Evolutionary conservation across 2,797 vertebrate genomes (phyloP).

Genomic region (Sebastes elongatus): DNA sequence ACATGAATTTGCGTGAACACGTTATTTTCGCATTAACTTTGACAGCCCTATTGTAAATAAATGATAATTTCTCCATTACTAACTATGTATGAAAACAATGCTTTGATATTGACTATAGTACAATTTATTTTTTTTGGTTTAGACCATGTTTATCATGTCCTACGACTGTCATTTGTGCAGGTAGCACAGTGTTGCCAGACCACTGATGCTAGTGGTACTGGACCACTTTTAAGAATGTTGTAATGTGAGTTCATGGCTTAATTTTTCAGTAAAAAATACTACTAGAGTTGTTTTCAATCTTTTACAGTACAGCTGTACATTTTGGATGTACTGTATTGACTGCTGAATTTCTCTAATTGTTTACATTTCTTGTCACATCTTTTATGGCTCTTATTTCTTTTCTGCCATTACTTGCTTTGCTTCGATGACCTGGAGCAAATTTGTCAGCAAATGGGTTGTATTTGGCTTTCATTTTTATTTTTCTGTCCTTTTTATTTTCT

Average conservation of each 20-base stretch:
- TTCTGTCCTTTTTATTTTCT: not conserved
- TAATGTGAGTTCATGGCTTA: not conserved
- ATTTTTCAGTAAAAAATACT: not conserved
- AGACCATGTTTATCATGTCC: not conserved
- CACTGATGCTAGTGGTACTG: not conserved
- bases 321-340: not conserved
- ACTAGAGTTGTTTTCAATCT: not conserved
- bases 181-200: not conserved
- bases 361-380: not conserved
- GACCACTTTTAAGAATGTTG: not conserved
- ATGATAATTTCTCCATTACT: constrained; percentile 15
- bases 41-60: constrained; percentile 17
- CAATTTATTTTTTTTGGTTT: no score
- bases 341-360: not conserved
- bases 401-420: not conserved
- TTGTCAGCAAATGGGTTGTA: not conserved
- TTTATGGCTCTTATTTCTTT: not conserved
- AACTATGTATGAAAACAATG: not conserved
- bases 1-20: no score
- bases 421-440: not conserved
- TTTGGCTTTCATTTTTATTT: not conserved
- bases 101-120: not conserved
- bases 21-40: no score
- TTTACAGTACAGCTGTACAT: not conserved
- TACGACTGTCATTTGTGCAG: not conserved